Percentiles rank a stretch among this genome's conserved stretches.
phyloP scores from a whole-genome alignment of 2,888 invertebrate species.

The Lepidocyrtoides sp. region DNA sequence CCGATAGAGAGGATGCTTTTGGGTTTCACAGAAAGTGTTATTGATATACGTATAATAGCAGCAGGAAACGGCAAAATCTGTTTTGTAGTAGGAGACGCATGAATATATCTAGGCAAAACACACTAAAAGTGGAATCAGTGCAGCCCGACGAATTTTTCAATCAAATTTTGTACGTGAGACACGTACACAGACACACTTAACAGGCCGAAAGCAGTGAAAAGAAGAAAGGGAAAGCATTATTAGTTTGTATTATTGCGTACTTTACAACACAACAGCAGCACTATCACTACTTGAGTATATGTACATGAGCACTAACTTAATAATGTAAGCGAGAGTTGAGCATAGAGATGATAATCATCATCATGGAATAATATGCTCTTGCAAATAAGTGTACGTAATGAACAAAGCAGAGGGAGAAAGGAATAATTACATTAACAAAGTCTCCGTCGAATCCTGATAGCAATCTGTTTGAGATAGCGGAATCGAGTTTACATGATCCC shows the following conservation, averaged over 20 bases:
- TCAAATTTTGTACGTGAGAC: constrained; percentile 52
- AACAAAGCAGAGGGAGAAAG: constrained; percentile 61
- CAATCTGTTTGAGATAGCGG: constrained; percentile 53
- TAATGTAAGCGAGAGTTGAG: constrained; percentile 18
- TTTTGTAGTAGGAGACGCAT: neutral
- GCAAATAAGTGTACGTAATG: constrained; percentile 55
- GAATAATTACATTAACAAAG: constrained; percentile 84
- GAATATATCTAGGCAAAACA: neutral
- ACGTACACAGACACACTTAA: constrained; percentile 16
- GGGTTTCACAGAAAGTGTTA: constrained; percentile 37
- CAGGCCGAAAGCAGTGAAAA: constrained; percentile 1
- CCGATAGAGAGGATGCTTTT: constrained; percentile 9
- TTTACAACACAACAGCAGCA: neutral
- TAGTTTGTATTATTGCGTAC: neutral
- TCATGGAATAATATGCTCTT: constrained; percentile 56
- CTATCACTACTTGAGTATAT: too few species aligned
- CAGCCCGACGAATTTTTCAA: constrained; percentile 43
- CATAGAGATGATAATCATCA: neutral
- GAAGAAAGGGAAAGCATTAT: neutral
- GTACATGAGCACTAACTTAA: constrained; percentile 25
- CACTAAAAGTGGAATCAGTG: constrained; percentile 33
- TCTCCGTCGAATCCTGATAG: constrained; percentile 56
- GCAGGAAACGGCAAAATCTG: neutral
- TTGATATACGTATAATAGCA: constrained; percentile 32
- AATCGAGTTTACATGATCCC: constrained; percentile 58